Evolutionary conservation across 2,113 vertebrate species (phyloP).

Genomic region (Xenopus borealis): DNA sequence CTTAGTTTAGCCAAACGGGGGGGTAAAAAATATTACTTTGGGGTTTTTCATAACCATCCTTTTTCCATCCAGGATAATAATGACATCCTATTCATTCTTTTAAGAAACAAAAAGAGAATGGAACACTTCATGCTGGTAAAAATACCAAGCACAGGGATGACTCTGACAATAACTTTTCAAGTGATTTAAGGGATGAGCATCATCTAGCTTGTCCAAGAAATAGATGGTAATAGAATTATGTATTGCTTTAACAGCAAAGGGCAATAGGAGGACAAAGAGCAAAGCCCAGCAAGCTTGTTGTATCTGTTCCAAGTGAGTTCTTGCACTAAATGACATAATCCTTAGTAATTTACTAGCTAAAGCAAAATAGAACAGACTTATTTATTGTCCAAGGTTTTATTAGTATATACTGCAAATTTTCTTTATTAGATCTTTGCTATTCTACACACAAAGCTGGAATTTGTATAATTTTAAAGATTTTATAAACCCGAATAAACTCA

Average conservation of each 20-base stretch:
- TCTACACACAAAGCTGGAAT: no score
- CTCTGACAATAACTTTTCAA: background rate
- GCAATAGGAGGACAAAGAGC: background rate
- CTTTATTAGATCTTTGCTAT: no score
- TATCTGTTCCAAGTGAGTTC: background rate
- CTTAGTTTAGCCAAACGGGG: no score
- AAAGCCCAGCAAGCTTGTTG: background rate
- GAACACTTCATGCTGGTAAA: background rate
- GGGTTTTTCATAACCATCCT: background rate
- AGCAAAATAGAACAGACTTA: background rate
- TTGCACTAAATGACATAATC: background rate
- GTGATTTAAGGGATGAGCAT: background rate
- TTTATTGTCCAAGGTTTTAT: background rate
- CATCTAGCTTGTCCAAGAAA: background rate
- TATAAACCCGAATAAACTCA: no score
- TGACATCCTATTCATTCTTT: background rate
- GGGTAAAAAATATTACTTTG: background rate
- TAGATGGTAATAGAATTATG: constrained; percentile 1
- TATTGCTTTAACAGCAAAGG: background rate
- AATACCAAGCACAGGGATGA: background rate
- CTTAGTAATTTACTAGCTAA: background rate
- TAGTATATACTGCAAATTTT: no score
- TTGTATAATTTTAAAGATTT: no score
- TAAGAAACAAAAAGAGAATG: no score
- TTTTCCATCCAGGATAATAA: background rate